Evolutionary conservation across 2,888 invertebrate genomes (phyloP), one percentile per base, ranked within the genome.

Genomic region (Diarsia brunnea): DNA sequence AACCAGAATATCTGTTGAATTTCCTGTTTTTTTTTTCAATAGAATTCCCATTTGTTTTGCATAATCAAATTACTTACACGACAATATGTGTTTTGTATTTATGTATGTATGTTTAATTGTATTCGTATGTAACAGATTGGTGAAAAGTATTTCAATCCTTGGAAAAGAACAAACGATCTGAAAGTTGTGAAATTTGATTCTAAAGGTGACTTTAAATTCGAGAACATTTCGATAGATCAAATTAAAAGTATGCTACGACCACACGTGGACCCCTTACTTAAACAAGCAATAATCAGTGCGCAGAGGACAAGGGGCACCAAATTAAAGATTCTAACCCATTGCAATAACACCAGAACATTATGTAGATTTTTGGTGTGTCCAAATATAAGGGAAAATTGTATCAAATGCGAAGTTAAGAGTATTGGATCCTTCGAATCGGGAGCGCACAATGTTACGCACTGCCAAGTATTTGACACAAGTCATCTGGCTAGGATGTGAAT

Each of bases 331-430:
- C 85, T 94, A 4, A 93, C 91, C 2, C 76, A 88, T 24, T 96
- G 96, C 79, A 83, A 88, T 73, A 87, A 91, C 75, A 45, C 79
- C 4, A 75, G 81, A 55, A 76, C 86, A 7, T 5, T 87, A 7
- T 96, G 96, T 85, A 90, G 90, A 82, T 95, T 95, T 85, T 80
- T 96, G 82, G 72, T 90, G 38, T 96, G 96, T 82, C 90, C 91
- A 21, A 78, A 92, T 69, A 86, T 94, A 49, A 83, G 67, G 27
- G 67, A 88, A 31, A 86, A 84, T 82, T 96, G 96, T 81, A 78
- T 89, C n/a, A 69, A 95, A 53, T 96, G 95, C 84, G 92, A 94
- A 88, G 88, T 92, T 55, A 72, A 10, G 11, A 11, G 4, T 19
- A 0, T 4, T 2, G 53, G 5, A n/a, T 0, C 5, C 58, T 0